Percentiles rank a stretch among this genome's conserved stretches.
These are phyloP conservation scores for Crocuta crocuta DNA, from an alignment of 2,113 vertebrate genomes.

Conservation along the genomic window DNA sequence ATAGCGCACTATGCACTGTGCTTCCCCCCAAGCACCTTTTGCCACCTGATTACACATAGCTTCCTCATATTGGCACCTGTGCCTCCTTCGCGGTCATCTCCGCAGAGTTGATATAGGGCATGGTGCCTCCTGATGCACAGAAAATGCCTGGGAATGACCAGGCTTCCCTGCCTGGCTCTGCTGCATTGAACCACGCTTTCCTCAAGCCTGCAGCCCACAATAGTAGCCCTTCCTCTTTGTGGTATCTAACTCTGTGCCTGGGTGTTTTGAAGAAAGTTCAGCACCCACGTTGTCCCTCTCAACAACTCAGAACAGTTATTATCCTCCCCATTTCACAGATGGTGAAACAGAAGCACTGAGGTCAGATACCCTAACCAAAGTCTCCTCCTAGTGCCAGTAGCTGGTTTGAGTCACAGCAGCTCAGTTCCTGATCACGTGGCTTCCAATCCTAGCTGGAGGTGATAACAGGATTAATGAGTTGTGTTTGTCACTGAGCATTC, in stretches of 20 bases:
- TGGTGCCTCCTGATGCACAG: no score
- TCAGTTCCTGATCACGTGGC: background rate
- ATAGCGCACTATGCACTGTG: rapidly evolving
- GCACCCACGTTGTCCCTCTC: background rate
- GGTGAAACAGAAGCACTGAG: rapidly evolving
- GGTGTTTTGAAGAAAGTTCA: no score
- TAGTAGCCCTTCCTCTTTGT: background rate
- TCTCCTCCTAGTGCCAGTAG: background rate
- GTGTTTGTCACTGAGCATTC: rapidly evolving
- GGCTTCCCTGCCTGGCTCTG: background rate
- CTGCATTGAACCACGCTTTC: rapidly evolving
- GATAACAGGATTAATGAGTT: background rate
- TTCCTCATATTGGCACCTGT: rapidly evolving
- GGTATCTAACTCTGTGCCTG: background rate
- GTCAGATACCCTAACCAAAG: no score
- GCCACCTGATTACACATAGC: rapidly evolving
- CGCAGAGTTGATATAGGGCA: rapidly evolving
- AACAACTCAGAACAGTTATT: background rate
- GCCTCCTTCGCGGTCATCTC: no score
- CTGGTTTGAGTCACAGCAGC: rapidly evolving
- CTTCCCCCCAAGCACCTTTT: background rate
- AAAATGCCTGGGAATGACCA: rapidly evolving
- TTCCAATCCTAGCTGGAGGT: background rate
- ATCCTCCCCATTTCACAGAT: background rate
- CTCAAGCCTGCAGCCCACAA: background rate